These are phyloP conservation scores for Drymodes brunneopygia DNA, from an alignment of 2,113 vertebrate genomes.

Conservation along the genomic window DNA sequence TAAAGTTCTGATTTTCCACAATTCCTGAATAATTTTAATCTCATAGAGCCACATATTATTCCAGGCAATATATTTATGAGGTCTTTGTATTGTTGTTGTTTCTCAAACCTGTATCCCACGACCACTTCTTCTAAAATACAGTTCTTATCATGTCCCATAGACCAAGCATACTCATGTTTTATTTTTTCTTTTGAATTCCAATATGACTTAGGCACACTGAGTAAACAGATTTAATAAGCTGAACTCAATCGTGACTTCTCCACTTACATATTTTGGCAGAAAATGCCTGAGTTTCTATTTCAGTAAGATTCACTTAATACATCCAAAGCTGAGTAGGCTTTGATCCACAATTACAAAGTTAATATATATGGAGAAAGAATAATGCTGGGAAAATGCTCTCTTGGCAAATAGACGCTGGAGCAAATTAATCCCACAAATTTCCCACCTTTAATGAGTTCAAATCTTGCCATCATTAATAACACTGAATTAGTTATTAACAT, in stretches of 20 bases:
- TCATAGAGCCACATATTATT: background rate
- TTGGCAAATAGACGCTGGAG: conserved; percentile 41
- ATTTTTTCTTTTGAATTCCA: conserved; percentile 10
- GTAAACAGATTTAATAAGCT: conserved; percentile 64
- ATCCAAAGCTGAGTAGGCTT: conserved; percentile 44
- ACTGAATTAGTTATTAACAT: conserved; percentile 28
- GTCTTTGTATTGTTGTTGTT: background rate
- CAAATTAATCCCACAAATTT: conserved; percentile 50
- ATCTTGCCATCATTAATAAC: conserved; percentile 24
- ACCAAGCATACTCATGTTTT: background rate
- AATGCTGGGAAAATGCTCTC: conserved; percentile 59
- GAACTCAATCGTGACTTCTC: conserved; percentile 61
- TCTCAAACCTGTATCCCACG: background rate
- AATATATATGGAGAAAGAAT: conserved; percentile 53
- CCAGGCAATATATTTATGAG: background rate
- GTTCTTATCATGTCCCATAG: background rate
- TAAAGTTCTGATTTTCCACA: background rate
- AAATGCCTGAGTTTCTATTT: conserved; percentile 56
- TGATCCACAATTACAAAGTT: conserved; percentile 55
- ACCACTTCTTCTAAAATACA: conserved; percentile 1
- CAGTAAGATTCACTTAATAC: conserved; percentile 52
- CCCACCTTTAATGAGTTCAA: conserved; percentile 60
- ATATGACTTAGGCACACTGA: conserved; percentile 40
- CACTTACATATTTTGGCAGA: conserved; percentile 61
- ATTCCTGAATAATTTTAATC: background rate